Base-by-base conservation (phyloP, 2,113 vertebrate genomes). In the Barbus barbus region DNA sequence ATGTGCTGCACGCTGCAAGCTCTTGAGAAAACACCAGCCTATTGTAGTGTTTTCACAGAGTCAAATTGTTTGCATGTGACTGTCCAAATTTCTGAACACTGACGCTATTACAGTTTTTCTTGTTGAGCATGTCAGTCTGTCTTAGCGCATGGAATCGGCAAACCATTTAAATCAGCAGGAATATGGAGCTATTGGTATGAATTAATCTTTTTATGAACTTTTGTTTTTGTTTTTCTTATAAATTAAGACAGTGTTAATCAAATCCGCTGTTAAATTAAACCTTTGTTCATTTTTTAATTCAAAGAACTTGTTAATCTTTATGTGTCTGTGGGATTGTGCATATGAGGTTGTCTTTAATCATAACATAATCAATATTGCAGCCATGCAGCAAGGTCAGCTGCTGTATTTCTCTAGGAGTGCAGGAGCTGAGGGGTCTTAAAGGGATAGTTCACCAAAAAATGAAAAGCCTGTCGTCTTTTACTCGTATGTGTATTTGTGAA, bases 101-200 rank as follows among this genome's bases (percentile, higher is more conserved):
- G 71, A 81, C 53, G 26, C 48, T 24, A 28, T 78, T 22, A 44
- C 73, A 72, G 60, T 31, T 73, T 16, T 36, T 4, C 28, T 31
- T 72, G 41, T 76, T 24, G 38, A 51, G 78, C 58, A 77, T 77
- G 46, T 14, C n/a, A 60, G 11, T 60, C 33, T 36, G 56, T 36
- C 73, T 41, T 56, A 28, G 51, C 56, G 0, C n/a, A 88, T 88
- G 87, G 82, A 86, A 51, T 9, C 86, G 3, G 61, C 58, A 44
- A 85, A 73, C 48, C 36, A 71, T 36, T 22, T 85, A 41, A 83
- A 31, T 58, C 81, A 86, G 63, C 16, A 81, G 77, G 87, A 83
- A 72, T 88, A 88, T 84, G 87, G 87, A 85, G 80, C 87, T 44
- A 65, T 80, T 71, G 84, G 87, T 88, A 88, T 71, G 81, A 69